Evolutionary conservation across 2,797 vertebrate species (phyloP).

Genomic region (Ctenopoma multispine): DNA sequence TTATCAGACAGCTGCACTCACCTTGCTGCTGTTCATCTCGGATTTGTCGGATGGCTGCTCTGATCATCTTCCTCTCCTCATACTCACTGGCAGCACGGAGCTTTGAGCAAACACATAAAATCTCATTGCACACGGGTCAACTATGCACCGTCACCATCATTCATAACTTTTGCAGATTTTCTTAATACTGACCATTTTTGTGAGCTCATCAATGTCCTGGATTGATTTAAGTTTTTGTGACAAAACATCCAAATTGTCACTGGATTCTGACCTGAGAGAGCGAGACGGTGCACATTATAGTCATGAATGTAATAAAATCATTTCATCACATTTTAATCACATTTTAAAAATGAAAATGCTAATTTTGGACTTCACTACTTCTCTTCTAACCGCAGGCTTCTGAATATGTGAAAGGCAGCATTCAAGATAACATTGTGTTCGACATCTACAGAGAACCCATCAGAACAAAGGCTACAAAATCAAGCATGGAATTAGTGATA

Average conservation of each 20-base stretch:
- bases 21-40: slow-evolving; percentile 92
- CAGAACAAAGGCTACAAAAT: slow-evolving; percentile 7
- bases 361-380: slow-evolving; percentile 7
- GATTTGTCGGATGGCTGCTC: slow-evolving; percentile 91
- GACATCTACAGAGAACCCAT: slow-evolving; percentile 31
- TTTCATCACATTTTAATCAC: no score
- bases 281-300: not conserved
- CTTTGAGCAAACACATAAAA: slow-evolving; percentile 70
- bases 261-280: slow-evolving; percentile 84
- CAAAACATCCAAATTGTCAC: slow-evolving; percentile 83
- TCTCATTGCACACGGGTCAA: not conserved
- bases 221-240: slow-evolving; percentile 88
- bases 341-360: no score
- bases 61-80: slow-evolving; percentile 95
- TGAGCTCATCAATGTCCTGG: slow-evolving; percentile 91
- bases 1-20: slow-evolving; percentile 56
- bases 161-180: no score
- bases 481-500: slow-evolving; percentile 55
- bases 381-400: slow-evolving; percentile 20
- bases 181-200: slow-evolving; percentile 85
- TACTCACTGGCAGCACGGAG: slow-evolving; percentile 89
- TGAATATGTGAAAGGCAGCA: slow-evolving; percentile 25
- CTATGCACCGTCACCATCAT: not conserved
- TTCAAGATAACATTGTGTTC: slow-evolving; percentile 39
- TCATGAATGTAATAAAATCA: no score